These are phyloP conservation scores for Drosophila setosimentum DNA, from an alignment of 2,888 invertebrate genomes.

Conservation along the genomic window DNA sequence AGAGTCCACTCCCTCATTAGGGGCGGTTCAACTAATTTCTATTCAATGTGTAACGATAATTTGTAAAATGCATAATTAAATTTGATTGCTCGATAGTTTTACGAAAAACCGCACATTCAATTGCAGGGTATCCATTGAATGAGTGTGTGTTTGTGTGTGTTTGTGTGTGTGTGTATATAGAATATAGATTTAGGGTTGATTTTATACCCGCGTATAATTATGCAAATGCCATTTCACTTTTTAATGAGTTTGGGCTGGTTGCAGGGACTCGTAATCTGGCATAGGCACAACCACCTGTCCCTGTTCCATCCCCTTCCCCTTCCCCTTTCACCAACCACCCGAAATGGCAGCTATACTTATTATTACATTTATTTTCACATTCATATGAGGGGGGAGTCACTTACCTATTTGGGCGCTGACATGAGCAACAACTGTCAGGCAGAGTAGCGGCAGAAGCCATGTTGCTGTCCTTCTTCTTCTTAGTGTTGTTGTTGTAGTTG, in stretches of 20 bases:
- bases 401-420: slow-evolving; percentile 80
- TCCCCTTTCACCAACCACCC: neutral
- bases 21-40: slow-evolving; percentile 29
- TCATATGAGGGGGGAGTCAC: slow-evolving; percentile 42
- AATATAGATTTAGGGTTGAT: neutral
- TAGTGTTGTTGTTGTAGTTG: slow-evolving; percentile 54
- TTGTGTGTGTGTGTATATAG: neutral
- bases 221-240: slow-evolving; percentile 47
- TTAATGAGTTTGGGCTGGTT: slow-evolving; percentile 43
- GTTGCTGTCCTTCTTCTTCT: slow-evolving; percentile 36
- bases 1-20: neutral
- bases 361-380: slow-evolving; percentile 19
- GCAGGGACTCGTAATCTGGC: slow-evolving; percentile 32
- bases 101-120: slow-evolving; percentile 13
- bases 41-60: slow-evolving; percentile 49
- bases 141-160: neutral
- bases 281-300: neutral
- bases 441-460: slow-evolving; percentile 75
- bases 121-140: slow-evolving; percentile 31
- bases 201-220: slow-evolving; percentile 30
- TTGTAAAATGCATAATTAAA: slow-evolving; percentile 60
- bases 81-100: slow-evolving; percentile 51
- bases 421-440: slow-evolving; percentile 75
- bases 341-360: slow-evolving; percentile 17
- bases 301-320: neutral